Evolutionary conservation across 2,888 invertebrate species (phyloP).

Genomic region (Neoascia interrupta): DNA sequence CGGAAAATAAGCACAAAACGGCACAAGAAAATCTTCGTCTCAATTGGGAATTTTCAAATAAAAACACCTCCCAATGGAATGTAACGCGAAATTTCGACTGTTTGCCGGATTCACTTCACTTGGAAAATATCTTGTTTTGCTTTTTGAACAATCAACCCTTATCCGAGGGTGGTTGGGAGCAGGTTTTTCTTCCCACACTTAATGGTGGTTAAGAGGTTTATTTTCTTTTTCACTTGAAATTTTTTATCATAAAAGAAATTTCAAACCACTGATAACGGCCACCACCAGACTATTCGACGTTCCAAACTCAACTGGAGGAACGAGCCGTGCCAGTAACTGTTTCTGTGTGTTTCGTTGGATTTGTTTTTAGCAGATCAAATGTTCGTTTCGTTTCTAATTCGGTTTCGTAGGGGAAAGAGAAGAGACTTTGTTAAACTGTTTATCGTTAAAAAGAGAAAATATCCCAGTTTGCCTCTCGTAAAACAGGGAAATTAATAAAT

Average conservation of each 20-base stretch:
- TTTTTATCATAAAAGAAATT: conserved; percentile 1
- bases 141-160: conserved; percentile 20
- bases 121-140: conserved; percentile 10
- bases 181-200: conserved; percentile 20
- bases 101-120: conserved; percentile 17
- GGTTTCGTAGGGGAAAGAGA: not conserved
- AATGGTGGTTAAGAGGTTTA: not conserved
- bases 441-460: conserved; percentile 59
- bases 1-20: conserved; percentile 44
- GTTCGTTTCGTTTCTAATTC: conserved; percentile 26
- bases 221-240: not conserved
- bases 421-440: conserved; percentile 1
- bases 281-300: conserved; percentile 31
- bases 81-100: conserved; percentile 37
- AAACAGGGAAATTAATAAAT: too few species aligned
- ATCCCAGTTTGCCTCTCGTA: conserved; percentile 5
- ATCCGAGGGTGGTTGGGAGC: conserved; percentile 35
- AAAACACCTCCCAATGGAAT: conserved; percentile 44
- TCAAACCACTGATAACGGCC: not conserved
- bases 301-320: conserved; percentile 54
- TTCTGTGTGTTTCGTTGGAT: conserved; percentile 6
- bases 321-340: conserved; percentile 1
- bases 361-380: not conserved
- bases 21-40: conserved; percentile 37
- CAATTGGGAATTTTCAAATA: conserved; percentile 35